phyloP scores from a whole-genome alignment of 1,140 invertebrate genomes.

The Zaprionus ghesquierei region DNA sequence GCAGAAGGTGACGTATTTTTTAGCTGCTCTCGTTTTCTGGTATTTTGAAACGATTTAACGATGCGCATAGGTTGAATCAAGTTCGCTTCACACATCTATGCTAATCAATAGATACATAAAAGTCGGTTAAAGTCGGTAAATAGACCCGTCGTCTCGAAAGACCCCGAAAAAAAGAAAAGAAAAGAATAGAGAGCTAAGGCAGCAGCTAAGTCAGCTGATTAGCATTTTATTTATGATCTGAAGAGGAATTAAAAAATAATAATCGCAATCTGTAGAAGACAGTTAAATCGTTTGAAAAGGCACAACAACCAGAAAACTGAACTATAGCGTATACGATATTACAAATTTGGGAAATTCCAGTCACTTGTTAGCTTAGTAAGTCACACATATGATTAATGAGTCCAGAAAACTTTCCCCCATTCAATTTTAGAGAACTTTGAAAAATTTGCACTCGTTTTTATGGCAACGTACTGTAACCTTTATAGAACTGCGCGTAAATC shows the following conservation, averaged over 20 bases:
- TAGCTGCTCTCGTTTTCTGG: constrained; percentile 5
- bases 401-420: background rate
- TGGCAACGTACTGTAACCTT: too few relatives aligned
- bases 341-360: background rate
- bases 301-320: background rate
- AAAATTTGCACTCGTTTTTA: too few relatives aligned
- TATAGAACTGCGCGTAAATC: background rate
- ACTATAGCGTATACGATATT: too few relatives aligned
- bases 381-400: background rate
- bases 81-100: constrained; percentile 66
- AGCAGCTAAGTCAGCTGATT: constrained; percentile 71
- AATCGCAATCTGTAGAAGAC: constrained; percentile 5
- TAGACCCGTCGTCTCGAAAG: too few relatives aligned
- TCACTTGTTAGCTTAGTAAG: background rate
- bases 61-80: constrained; percentile 60
- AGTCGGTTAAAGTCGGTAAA: constrained; percentile 34
- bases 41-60: constrained; percentile 32
- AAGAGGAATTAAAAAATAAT: constrained; percentile 41
- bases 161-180: constrained; percentile 14
- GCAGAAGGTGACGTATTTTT: too few relatives aligned
- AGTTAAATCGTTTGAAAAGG: background rate
- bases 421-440: background rate
- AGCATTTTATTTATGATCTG: constrained; percentile 61
- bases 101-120: constrained; percentile 72
- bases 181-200: constrained; percentile 16